Evolutionary conservation across 2,888 invertebrate species (phyloP), one percentile per base, ranked within the genome.

Genomic region (Choristoneura rosaceana): DNA sequence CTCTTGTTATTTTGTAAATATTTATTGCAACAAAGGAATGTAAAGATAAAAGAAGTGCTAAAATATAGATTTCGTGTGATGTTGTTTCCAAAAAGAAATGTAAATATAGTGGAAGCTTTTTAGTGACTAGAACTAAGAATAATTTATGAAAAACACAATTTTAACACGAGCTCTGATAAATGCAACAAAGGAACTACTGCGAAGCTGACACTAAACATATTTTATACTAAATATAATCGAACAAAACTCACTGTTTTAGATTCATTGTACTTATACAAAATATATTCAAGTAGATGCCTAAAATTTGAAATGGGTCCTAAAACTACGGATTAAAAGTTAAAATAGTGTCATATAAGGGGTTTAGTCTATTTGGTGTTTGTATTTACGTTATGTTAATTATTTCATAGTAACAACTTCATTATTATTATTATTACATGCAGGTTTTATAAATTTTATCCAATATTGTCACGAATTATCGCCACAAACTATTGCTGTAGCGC

Each of bases 41-140:
- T 87, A 85, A 81, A 85, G 61, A 79, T 73, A 52, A 77, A 77
- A 78, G 69, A 34, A 43, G 59, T 64, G 63, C 50, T 68, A 60
- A 59, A 73, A 64, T 12, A 69, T 25, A 43, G 25, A 33, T 47
- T 69, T 43, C 66, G 14, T 73, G 91, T 90, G 90, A 90, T 91
- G 90, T 77, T 38, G 38, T 81, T 80, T 71, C 41, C 67, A 63
- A 82, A 78, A 71, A 78, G 69, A 79, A 76, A 78, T 76, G 76
- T 70, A 71, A 76, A 77, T 80, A 78, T 74, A 78, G 82, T 87
- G 90, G 90, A 91, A 91, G 90, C 84, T 80, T 81, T 79, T 81
- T 78, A 76, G 83, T 92, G 92, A 92, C 92, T 92, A 92, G 92
- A 92, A 87, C 85, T 89, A 87, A 84, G 79, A 71, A 79, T 74